Evolutionary conservation across 2,888 invertebrate species (phyloP), one percentile per base, ranked within the genome.

Genomic region (Tineola bisselliella): DNA sequence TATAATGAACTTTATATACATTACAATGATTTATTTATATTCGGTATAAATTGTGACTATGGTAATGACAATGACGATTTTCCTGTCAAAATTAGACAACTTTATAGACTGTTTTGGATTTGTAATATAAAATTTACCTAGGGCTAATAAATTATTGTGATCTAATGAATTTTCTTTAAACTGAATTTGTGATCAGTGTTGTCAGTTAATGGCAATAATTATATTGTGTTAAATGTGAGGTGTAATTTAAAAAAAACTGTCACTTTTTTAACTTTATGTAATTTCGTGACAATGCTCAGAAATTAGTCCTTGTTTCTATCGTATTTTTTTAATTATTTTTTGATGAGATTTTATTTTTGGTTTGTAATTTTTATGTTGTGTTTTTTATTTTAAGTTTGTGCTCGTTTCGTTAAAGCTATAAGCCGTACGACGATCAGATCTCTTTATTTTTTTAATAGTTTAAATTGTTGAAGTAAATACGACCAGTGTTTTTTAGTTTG

Each of bases 381-480:
- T 70, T 69, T 67, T 70, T 25, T 25, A n/a, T n/a, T 25, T 4
- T 25, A 4, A 25, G 25, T 25, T 25, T 25, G 25, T 25, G 2
- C n/a, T n/a, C n/a, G n/a, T 4, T 25, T 25, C 6, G 25, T 25
- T 25, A 4, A 25, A 76, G 83, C 81, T 81, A 43, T 74, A 84
- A 83, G 84, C 84, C 71, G 71, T 70, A 72, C 75, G 83, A 84
- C 82, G 76, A 78, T 79, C 76, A 74, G 76, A 81, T 25, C 25
- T 6, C 6, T 25, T 25, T 6, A 6, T 6, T 25, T 25, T 25
- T 25, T 82, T 77, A 81, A 75, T 17, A 5, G 67, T 65, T 57
- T 52, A 73, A 76, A 77, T 84, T 84, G 86, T 86, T 87, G 86
- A 79, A 81, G 84, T 84, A 78, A 86, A 82, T 78, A 62, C 74